These are phyloP conservation scores for Protophormia terraenovae DNA, from an alignment of 2,888 invertebrate genomes.

Conservation along the genomic window DNA sequence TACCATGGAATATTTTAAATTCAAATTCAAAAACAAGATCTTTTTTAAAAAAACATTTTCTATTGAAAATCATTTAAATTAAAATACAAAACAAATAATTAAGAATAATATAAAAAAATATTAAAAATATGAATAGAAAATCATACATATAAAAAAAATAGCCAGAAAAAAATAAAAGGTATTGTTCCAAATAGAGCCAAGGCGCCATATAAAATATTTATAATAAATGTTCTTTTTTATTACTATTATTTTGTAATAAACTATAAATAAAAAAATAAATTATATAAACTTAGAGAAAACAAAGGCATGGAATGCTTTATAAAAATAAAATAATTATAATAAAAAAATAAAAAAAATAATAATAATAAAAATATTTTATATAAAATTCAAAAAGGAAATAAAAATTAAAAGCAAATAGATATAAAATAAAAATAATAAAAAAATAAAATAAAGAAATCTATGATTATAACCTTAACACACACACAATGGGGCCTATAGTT, in stretches of 20 bases:
- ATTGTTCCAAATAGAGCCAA: slow-evolving; percentile 66
- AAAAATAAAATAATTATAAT: slow-evolving; percentile 30
- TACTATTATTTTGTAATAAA: slow-evolving; percentile 49
- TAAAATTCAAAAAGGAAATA: slow-evolving; percentile 2
- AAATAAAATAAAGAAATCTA: no score
- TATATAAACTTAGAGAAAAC: slow-evolving; percentile 43
- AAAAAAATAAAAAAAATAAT: background rate
- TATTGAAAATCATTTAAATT: background rate
- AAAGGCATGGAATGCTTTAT: slow-evolving; percentile 63
- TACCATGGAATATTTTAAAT: no score
- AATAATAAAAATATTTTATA: slow-evolving; percentile 56
- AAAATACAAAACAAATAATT: background rate
- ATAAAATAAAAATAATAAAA: slow-evolving; percentile 8
- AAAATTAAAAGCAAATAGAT: background rate
- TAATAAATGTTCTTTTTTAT: slow-evolving; percentile 38
- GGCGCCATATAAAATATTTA: slow-evolving; percentile 59
- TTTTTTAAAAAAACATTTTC: background rate
- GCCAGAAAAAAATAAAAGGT: slow-evolving; percentile 24
- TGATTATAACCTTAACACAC: background rate
- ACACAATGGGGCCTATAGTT: slow-evolving; percentile 2
- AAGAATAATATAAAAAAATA: background rate
- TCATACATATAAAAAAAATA: background rate
- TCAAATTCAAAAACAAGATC: background rate
- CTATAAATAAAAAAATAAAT: background rate
- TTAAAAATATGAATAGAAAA: background rate